These are phyloP conservation scores for Scelioninae gen. 1 DNA, from an alignment of 2,888 invertebrate species.

Conservation along the genomic window DNA sequence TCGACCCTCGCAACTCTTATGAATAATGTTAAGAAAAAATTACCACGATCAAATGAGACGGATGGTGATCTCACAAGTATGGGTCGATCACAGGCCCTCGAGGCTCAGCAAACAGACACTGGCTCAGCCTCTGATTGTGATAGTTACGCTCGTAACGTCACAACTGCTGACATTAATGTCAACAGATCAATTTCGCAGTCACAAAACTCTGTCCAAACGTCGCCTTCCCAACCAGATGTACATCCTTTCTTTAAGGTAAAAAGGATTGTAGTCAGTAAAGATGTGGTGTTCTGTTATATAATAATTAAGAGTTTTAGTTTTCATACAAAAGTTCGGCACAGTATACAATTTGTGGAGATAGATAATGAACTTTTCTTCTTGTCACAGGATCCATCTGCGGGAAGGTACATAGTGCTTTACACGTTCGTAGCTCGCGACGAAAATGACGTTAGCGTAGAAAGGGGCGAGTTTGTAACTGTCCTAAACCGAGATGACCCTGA, in stretches of 20 bases:
- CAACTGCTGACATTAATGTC: slow-evolving; percentile 82
- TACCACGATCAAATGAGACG: too few species aligned
- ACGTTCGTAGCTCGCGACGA: slow-evolving; percentile 97
- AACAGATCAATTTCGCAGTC: slow-evolving; percentile 84
- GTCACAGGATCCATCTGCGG: slow-evolving; percentile 81
- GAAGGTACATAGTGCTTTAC: slow-evolving; percentile 95
- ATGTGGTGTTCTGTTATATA: too few species aligned
- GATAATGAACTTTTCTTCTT: too few species aligned
- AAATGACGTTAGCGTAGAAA: slow-evolving; percentile 96
- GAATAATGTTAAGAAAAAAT: too few species aligned
- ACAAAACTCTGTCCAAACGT: slow-evolving; percentile 85
- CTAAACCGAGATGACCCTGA: slow-evolving; percentile 97
- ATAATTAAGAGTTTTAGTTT: too few species aligned
- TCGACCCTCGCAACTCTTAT: too few species aligned
- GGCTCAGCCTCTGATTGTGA: slow-evolving; percentile 87
- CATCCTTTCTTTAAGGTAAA: slow-evolving; percentile 86
- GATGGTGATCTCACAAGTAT: slow-evolving; percentile 79
- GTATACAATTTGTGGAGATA: not conserved
- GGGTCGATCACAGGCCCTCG: slow-evolving; percentile 79
- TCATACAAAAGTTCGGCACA: not conserved
- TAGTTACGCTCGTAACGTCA: slow-evolving; percentile 86
- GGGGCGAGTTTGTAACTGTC: slow-evolving; percentile 98
- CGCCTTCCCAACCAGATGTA: slow-evolving; percentile 85
- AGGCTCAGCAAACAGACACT: slow-evolving; percentile 82
- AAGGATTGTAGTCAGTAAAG: not conserved